Evolutionary conservation across 2,888 invertebrate genomes (phyloP), one percentile per base, ranked within the genome.

Genomic region (Drosophila stalkeri): DNA sequence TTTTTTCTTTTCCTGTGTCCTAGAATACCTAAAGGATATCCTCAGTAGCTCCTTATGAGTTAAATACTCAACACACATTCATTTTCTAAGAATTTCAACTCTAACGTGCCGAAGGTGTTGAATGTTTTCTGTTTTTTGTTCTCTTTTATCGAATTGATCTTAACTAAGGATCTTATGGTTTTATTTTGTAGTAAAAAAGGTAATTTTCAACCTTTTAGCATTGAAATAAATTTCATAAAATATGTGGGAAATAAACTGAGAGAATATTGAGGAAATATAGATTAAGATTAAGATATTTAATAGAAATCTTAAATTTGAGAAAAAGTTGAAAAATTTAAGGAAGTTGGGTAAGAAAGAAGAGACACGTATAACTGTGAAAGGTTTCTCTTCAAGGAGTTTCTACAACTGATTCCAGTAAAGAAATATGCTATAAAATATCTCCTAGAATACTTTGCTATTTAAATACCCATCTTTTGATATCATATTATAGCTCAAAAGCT

Each of bases 81-180:
- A 9, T 16, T 5, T 62, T 62, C 23, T 23, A 4, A 51, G 27
- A 31, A 65, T 52, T 27, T 39, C 14, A 12, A 37, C 23, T 66
- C 54, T 9, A 23, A 8, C 31, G 12, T 16, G 6, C 12, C 31
- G n/a, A 52, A 66, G 66, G 67, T 66, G 67, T 54, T 66, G 52
- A 66, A 52, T 16, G 37, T n/a, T 16, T 46, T 46, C 31, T 16
- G 35, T 44, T 6, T 23, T 37, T 51, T 31, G 20, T 31, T 16
- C 11, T 37, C 18, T 20, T 37, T 23, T 41, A 59, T 46, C 35
- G n/a, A 9, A 2, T 2, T 20, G 56, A 68, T 68, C 5, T 67
- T 35, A 68, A 47, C 55, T 16, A 31, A 43, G 6, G 3, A 44
- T 44, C n/a, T 44, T 20, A 39, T 3, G 18, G 12, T 37, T 9